Percentiles rank a stretch among this genome's conserved stretches.
These are phyloP conservation scores for Gavia stellata DNA, from an alignment of 2,113 vertebrate genomes.

Conservation along the genomic window DNA sequence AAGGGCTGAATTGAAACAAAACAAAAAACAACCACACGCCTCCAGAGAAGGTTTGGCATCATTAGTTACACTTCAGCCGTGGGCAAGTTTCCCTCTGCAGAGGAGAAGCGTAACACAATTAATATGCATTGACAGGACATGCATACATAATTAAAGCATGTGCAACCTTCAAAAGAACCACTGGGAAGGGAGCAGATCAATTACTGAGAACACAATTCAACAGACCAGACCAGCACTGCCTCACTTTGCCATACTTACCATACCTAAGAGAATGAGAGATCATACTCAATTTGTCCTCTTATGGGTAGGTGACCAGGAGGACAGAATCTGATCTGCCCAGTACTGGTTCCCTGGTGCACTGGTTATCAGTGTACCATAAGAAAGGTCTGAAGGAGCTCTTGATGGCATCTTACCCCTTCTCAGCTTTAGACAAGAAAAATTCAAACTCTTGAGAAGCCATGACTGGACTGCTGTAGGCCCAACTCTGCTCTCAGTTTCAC, in stretches of 20 bases:
- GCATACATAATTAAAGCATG: conserved; percentile 65
- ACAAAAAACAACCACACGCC: background rate
- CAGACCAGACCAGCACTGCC: background rate
- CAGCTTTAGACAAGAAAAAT: background rate
- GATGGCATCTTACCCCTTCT: background rate
- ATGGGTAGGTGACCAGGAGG: background rate
- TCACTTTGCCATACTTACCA: background rate
- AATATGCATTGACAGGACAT: conserved; percentile 66
- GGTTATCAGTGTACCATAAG: background rate
- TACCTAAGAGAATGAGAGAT: background rate
- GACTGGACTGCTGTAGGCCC: background rate
- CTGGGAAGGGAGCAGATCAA: conserved; percentile 1
- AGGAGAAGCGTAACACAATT: conserved; percentile 69
- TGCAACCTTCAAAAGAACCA: conserved; percentile 65
- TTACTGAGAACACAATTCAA: background rate
- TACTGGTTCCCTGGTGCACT: background rate
- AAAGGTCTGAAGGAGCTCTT: background rate
- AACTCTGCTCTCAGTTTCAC: conserved; percentile 39
- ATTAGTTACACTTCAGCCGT: conserved; percentile 67
- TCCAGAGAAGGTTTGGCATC: conserved; percentile 66
- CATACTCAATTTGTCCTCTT: background rate
- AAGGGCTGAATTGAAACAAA: background rate
- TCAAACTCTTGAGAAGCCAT: background rate
- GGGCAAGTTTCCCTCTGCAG: conserved; percentile 57
- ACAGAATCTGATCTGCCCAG: background rate